Conservation (phyloP, 2,888 invertebrate species). For the Coenonympha arcania region DNA sequence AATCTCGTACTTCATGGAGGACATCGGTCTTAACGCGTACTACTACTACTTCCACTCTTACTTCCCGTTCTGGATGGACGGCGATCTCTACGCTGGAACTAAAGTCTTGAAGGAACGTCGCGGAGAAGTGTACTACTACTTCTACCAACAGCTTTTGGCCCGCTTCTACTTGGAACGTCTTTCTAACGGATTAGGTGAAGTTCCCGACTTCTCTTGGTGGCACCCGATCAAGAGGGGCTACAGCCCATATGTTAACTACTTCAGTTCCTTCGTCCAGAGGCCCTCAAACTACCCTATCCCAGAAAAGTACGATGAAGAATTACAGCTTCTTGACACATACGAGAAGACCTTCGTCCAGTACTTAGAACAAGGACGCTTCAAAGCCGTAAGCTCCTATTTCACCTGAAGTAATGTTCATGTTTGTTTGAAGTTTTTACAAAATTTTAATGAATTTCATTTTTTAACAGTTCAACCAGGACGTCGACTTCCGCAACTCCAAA, state of each 20-base stretch:
- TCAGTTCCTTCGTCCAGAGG: constrained; percentile 37
- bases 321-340: constrained; percentile 75
- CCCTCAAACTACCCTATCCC: constrained; percentile 74
- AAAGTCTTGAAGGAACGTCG: constrained; percentile 70
- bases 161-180: constrained; percentile 81
- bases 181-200: constrained; percentile 76
- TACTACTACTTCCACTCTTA: constrained; percentile 78
- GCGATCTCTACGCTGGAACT: constrained; percentile 66
- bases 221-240: constrained; percentile 67
- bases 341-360: constrained; percentile 71
- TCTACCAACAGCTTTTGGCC: constrained; percentile 78
- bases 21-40: constrained; percentile 78
- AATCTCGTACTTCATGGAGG: constrained; percentile 80
- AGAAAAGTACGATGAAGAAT: constrained; percentile 62
- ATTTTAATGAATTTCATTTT: constrained; percentile 18
- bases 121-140: constrained; percentile 78
- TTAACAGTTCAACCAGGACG: constrained; percentile 52
- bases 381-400: constrained; percentile 65
- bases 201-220: constrained; percentile 77
- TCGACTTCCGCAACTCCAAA: constrained; percentile 30
- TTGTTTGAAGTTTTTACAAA: neutral
- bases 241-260: constrained; percentile 30
- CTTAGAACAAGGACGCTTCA: constrained; percentile 71
- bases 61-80: constrained; percentile 77
- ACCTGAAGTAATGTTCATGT: neutral